A percentile compares a stretch with the other conserved stretches of the same genome.
These are phyloP conservation scores for Sinotaia quadrata DNA, from an alignment of 2,888 invertebrate species.

Conservation along the genomic window DNA sequence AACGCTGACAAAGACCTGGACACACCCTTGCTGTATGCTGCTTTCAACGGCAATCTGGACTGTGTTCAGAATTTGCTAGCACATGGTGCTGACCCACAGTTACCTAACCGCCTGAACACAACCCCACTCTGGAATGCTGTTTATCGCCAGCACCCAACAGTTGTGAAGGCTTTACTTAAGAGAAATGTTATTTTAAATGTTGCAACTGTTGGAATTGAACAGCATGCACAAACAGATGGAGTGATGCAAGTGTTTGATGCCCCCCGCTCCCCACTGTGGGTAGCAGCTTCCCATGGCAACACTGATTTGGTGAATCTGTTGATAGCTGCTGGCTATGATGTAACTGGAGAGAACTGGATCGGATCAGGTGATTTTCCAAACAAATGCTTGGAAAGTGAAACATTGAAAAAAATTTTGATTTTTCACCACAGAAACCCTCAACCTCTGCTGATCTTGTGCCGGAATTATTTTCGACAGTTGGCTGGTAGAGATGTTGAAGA, in stretches of 20 bases:
- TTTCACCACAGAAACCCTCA: constrained; percentile 46
- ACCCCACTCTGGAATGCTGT: constrained; percentile 67
- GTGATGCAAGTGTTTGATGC: constrained; percentile 43
- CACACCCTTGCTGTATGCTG: constrained; percentile 62
- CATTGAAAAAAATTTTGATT: constrained; percentile 39
- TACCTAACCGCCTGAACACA: constrained; percentile 45
- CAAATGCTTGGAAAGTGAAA: constrained; percentile 27
- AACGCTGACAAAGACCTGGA: constrained; percentile 63
- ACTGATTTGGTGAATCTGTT: constrained; percentile 47
- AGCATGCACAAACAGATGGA: constrained; percentile 51
- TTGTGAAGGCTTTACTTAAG: constrained; percentile 51
- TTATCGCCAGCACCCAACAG: constrained; percentile 43
- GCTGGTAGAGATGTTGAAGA: constrained; percentile 41
- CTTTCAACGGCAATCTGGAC: constrained; percentile 58
- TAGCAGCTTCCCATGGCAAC: constrained; percentile 43
- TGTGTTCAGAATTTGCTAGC: constrained; percentile 49
- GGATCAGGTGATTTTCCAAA: constrained; percentile 39
- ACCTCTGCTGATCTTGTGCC: constrained; percentile 47
- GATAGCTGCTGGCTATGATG: constrained; percentile 53
- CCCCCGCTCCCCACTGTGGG: constrained; percentile 56
- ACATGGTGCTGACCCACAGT: constrained; percentile 59
- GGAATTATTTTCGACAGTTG: constrained; percentile 46
- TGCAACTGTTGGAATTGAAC: constrained; percentile 52
- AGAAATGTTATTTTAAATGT: constrained; percentile 55
- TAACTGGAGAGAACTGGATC: constrained; percentile 54